Evolutionary conservation across 1,140 invertebrate species (phyloP).

Genomic region (Dryas iulia): DNA sequence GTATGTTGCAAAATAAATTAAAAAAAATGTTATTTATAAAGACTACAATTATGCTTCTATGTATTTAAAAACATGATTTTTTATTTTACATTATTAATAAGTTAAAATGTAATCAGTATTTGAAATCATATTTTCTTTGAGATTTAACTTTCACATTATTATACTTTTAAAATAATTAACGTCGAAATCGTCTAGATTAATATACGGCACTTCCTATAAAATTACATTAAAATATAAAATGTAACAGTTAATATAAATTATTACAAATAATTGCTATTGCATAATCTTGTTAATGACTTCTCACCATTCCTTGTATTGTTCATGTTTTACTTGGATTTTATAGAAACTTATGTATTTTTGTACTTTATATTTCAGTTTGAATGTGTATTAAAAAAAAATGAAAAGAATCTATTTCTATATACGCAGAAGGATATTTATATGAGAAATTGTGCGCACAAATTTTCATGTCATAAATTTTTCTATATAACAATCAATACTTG

Average conservation of each 20-base stretch:
- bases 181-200: constrained; percentile 37
- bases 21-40: background rate
- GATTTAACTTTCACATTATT: background rate
- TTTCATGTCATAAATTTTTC: background rate
- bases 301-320: constrained; percentile 61
- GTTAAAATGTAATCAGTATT: background rate
- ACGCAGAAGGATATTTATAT: constrained; percentile 34
- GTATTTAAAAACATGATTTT: too few relatives aligned
- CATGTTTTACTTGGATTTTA: constrained; percentile 47
- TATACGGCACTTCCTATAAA: constrained; percentile 35
- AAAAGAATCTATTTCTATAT: constrained; percentile 37
- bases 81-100: too few relatives aligned
- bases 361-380: constrained; percentile 39
- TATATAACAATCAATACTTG: background rate
- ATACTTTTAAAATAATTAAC: constrained; percentile 19
- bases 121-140: background rate
- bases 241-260: constrained; percentile 26
- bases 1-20: background rate
- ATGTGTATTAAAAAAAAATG: constrained; percentile 26
- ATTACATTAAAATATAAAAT: constrained; percentile 26
- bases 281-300: constrained; percentile 53
- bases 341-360: constrained; percentile 49
- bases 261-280: constrained; percentile 38
- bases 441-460: constrained; percentile 37
- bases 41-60: too few relatives aligned